Evolutionary conservation across 2,888 invertebrate genomes (phyloP).

Genomic region (Cryptocephalus primarius): DNA sequence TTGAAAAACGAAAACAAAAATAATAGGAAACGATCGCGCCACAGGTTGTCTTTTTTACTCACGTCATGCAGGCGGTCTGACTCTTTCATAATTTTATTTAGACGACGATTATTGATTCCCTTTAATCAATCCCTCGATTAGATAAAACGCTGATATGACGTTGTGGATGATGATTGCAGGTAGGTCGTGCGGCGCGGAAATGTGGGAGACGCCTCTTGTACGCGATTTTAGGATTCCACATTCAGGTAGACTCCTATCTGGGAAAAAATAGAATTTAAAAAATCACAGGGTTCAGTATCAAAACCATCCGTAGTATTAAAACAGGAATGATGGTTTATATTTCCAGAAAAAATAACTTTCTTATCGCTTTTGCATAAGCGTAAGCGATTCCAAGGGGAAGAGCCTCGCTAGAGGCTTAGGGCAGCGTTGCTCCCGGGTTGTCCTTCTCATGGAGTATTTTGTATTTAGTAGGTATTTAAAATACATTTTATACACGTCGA

Average conservation of each 20-base stretch:
- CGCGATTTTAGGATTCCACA: not conserved
- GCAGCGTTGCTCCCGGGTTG: no score
- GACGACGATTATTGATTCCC: not conserved
- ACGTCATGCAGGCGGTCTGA: not conserved
- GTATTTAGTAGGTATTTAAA: no score
- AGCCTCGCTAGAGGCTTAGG: no score
- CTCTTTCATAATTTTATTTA: not conserved
- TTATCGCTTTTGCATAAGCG: no score
- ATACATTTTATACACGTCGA: no score
- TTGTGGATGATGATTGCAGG: not conserved
- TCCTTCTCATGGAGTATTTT: no score
- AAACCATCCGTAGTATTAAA: no score
- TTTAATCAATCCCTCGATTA: not conserved
- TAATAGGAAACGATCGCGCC: not conserved
- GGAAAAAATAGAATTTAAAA: not conserved
- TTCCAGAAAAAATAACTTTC: no score
- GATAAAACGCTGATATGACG: not conserved
- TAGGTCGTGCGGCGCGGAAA: not conserved
- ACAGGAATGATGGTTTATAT: no score
- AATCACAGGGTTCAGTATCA: no score
- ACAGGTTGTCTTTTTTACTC: not conserved
- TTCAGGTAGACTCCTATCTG: not conserved
- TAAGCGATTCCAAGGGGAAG: no score
- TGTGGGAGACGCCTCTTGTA: not conserved
- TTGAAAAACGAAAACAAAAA: conserved; percentile 9